phyloP scores from a whole-genome alignment of 2,888 invertebrate species.

The Miltochrista miniata region DNA sequence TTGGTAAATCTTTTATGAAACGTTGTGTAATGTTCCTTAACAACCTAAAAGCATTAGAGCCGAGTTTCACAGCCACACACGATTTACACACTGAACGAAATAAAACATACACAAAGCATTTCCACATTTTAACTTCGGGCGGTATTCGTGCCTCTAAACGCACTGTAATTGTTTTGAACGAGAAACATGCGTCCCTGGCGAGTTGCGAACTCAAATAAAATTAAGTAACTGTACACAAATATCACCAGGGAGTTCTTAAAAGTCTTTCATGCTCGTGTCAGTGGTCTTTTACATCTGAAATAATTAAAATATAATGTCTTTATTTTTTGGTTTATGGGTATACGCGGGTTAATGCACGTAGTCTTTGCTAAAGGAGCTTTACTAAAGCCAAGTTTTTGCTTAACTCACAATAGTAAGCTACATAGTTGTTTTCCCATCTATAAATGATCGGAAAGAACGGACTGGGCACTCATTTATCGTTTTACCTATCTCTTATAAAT shows the following conservation, averaged over 20 bases:
- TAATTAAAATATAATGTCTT: too few relatives aligned
- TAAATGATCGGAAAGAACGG: too few relatives aligned
- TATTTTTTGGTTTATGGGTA: too few relatives aligned
- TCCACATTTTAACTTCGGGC: constrained; percentile 29
- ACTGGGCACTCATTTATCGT: too few relatives aligned
- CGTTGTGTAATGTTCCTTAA: not conserved
- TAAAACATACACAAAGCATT: constrained; percentile 33
- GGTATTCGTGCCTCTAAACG: constrained; percentile 34
- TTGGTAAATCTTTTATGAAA: not conserved
- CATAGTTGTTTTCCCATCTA: too few relatives aligned
- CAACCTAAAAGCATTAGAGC: constrained; percentile 6
- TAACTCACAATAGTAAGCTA: too few relatives aligned
- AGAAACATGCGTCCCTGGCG: constrained; percentile 32
- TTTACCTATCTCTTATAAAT: too few relatives aligned
- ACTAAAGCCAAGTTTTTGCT: too few relatives aligned
- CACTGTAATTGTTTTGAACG: constrained; percentile 38
- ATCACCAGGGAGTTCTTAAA: constrained; percentile 32
- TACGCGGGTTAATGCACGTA: too few relatives aligned
- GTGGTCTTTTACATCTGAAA: constrained; percentile 8
- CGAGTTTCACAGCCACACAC: constrained; percentile 15
- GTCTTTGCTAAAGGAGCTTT: too few relatives aligned
- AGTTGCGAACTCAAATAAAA: constrained; percentile 32
- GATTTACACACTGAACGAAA: constrained; percentile 17
- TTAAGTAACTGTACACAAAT: constrained; percentile 33
- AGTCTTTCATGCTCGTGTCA: constrained; percentile 13